phyloP scores from a whole-genome alignment of 2,888 invertebrate genomes.

The Leucania comma region DNA sequence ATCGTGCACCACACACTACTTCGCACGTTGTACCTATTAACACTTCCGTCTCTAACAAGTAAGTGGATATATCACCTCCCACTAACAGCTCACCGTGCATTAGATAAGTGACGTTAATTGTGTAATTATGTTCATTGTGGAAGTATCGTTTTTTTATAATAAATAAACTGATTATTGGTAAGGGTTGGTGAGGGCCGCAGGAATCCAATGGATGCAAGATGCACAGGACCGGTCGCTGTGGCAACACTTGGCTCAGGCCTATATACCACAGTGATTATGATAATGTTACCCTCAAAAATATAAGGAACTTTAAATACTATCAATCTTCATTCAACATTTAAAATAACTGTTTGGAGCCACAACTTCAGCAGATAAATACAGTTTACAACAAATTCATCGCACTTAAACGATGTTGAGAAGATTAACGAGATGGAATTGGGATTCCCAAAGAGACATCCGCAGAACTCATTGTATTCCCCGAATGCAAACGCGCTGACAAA shows the following conservation, averaged over 20 bases:
- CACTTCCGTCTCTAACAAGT: slow-evolving; percentile 68
- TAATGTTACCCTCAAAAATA: slow-evolving; percentile 3
- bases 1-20: slow-evolving; percentile 79
- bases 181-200: too few relatives aligned
- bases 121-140: slow-evolving; percentile 38
- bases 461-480: slow-evolving; percentile 42
- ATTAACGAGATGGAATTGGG: slow-evolving; percentile 44
- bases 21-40: slow-evolving; percentile 70
- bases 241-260: too few relatives aligned
- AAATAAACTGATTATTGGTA: slow-evolving; percentile 15
- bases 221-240: too few relatives aligned
- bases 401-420: slow-evolving; percentile 44
- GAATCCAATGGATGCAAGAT: too few relatives aligned
- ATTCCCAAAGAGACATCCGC: slow-evolving; percentile 48
- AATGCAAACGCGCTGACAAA: slow-evolving; percentile 49
- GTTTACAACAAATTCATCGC: slow-evolving; percentile 43
- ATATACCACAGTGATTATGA: too few relatives aligned
- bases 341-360: slow-evolving; percentile 25
- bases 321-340: slow-evolving; percentile 19
- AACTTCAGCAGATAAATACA: slow-evolving; percentile 14
- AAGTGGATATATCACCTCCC: slow-evolving; percentile 63
- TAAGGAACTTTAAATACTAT: background rate
- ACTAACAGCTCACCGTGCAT: slow-evolving; percentile 59
- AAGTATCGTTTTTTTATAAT: slow-evolving; percentile 20
- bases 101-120: slow-evolving; percentile 45